These are phyloP conservation scores for Papilio helenus DNA, from an alignment of 1,140 invertebrate genomes.

Conservation along the genomic window DNA sequence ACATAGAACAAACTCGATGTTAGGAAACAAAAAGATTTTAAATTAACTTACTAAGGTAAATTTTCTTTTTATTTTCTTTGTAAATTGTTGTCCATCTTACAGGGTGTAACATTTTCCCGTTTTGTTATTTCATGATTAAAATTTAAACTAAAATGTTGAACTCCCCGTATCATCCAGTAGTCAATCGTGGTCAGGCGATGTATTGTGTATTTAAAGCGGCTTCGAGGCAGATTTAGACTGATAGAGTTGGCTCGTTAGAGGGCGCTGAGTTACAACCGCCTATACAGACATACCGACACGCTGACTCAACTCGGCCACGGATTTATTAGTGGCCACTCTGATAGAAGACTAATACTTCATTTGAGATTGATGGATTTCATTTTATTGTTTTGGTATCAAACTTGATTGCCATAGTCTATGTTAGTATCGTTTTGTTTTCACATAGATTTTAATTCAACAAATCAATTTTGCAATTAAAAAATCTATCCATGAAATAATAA, in stretches of 20 bases:
- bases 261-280: slow-evolving; percentile 42
- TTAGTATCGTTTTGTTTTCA: no score
- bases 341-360: slow-evolving; percentile 41
- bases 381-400: background rate
- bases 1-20: background rate
- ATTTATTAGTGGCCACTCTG: slow-evolving; percentile 40
- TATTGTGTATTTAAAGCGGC: slow-evolving; percentile 55
- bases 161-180: background rate
- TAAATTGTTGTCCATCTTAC: no score
- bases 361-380: background rate
- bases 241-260: slow-evolving; percentile 49
- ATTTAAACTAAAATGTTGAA: background rate
- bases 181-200: slow-evolving; percentile 41
- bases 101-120: background rate
- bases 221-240: slow-evolving; percentile 51
- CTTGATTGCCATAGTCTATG: no score
- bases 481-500: no score
- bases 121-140: background rate
- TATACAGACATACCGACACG: slow-evolving; percentile 50
- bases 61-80: no score
- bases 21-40: no score
- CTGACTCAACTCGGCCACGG: slow-evolving; percentile 36
- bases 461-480: no score
- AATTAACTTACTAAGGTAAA: no score
- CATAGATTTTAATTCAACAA: no score